Percentiles rank a stretch among this genome's conserved stretches.
These are phyloP conservation scores for Papilio demoleus DNA, from an alignment of 2,888 invertebrate species.

Conservation along the genomic window DNA sequence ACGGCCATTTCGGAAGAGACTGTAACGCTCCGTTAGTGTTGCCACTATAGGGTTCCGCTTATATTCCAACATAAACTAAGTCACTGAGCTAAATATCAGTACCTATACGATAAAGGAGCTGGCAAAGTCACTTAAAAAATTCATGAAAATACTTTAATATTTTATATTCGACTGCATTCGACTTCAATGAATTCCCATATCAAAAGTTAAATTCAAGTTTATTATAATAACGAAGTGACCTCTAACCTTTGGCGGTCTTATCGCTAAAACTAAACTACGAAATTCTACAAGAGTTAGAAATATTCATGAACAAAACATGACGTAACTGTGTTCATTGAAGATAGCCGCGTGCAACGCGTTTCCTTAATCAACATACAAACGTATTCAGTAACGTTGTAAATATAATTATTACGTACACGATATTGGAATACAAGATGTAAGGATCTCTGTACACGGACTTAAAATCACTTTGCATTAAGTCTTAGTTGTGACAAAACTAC, in stretches of 20 bases:
- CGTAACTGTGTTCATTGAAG: conserved; percentile 43
- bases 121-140: not conserved
- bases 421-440: conserved; percentile 24
- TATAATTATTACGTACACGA: conserved; percentile 36
- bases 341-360: conserved; percentile 39
- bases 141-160: no score
- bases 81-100: no score
- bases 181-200: not conserved
- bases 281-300: conserved; percentile 43
- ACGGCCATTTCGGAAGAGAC: no score
- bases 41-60: no score
- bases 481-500: not conserved
- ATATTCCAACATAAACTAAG: no score
- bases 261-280: conserved; percentile 44
- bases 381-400: conserved; percentile 32
- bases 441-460: not conserved
- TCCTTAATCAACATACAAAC: conserved; percentile 39
- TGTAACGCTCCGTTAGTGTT: no score
- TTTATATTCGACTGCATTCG: not conserved
- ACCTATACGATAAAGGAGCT: not conserved
- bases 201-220: conserved; percentile 30
- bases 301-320: conserved; percentile 40
- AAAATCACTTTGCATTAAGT: not conserved
- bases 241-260: conserved; percentile 45
- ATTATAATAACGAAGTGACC: conserved; percentile 44